Percentiles rank a stretch among this genome's conserved stretches.
Conservation (phyloP, 1,140 invertebrate species). For the Drosophila cardini region DNA sequence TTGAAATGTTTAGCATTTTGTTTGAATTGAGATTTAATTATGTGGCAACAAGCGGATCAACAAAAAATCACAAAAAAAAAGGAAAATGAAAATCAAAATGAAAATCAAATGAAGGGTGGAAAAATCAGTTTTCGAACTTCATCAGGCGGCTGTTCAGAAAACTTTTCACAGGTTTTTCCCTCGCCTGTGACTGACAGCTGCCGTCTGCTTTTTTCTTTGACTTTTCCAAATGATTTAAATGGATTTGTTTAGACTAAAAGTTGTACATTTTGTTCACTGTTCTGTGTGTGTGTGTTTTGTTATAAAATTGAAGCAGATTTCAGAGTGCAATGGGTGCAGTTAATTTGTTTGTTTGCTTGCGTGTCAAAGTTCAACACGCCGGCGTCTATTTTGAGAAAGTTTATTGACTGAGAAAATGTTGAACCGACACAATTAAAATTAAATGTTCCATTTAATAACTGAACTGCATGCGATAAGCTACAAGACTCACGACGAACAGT, state of each 20-base stretch:
- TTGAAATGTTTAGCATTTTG: constrained; percentile 78
- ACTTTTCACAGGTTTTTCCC: constrained; percentile 35
- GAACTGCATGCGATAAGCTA: constrained; percentile 33
- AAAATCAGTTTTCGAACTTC: not conserved
- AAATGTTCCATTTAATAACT: constrained; percentile 59
- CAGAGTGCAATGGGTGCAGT: constrained; percentile 37
- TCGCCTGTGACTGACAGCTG: constrained; percentile 34
- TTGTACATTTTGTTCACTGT: constrained; percentile 32
- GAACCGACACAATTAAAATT: constrained; percentile 48
- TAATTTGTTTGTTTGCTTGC: constrained; percentile 74
- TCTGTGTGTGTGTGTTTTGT: constrained; percentile 19
- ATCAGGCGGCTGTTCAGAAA: constrained; percentile 29
- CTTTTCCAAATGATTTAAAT: constrained; percentile 40
- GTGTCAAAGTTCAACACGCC: constrained; percentile 74
- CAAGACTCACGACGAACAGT: not conserved
- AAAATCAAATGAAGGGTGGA: not conserved
- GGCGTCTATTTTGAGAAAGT: constrained; percentile 63
- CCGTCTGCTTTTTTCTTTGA: not conserved
- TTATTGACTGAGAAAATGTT: constrained; percentile 65
- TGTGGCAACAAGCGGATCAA: constrained; percentile 71
- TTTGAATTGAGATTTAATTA: constrained; percentile 82
- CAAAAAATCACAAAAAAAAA: not conserved
- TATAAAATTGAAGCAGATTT: constrained; percentile 33
- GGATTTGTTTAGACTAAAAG: constrained; percentile 62
- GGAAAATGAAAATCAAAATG: not conserved